Conservation (phyloP, 64 coral and sea anemone species). For the Montipora capricornis region DNA sequence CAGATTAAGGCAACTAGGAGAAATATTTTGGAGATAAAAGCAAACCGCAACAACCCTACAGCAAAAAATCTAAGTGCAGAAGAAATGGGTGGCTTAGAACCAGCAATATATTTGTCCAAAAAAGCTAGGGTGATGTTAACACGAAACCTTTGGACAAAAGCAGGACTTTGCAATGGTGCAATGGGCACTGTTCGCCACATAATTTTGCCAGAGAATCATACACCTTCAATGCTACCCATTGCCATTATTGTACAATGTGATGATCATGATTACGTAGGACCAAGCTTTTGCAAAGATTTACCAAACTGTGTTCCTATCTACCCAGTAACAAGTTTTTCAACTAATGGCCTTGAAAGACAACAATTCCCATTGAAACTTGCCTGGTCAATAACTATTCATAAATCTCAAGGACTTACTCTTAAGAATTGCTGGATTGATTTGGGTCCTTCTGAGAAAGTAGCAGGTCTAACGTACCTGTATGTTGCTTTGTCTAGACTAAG, state of each 20-base stretch:
- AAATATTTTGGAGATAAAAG: conserved; percentile 50
- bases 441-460: neutral
- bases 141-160: neutral
- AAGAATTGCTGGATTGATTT: neutral
- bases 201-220: conserved; percentile 16
- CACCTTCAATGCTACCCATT: conserved; percentile 26
- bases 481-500: neutral
- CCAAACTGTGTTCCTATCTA: conserved; percentile 10
- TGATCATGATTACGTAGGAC: conserved; percentile 19
- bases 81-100: conserved; percentile 72
- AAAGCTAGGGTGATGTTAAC: conserved; percentile 11
- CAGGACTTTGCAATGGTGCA: conserved; percentile 39
- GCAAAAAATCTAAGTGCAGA: conserved; percentile 49
- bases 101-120: conserved; percentile 38
- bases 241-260: conserved; percentile 37
- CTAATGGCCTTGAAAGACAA: conserved; percentile 23
- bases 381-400: conserved; percentile 9
- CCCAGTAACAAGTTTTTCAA: conserved; percentile 5
- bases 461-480: neutral
- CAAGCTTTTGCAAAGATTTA: conserved; percentile 19
- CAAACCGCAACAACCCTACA: conserved; percentile 25
- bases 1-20: conserved; percentile 14
- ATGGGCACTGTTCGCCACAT: conserved; percentile 37
- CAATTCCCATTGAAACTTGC: conserved; percentile 15
- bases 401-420: conserved; percentile 7